These are phyloP conservation scores for Proisotoma minuta DNA, from an alignment of 2,888 invertebrate species.

Conservation along the genomic window DNA sequence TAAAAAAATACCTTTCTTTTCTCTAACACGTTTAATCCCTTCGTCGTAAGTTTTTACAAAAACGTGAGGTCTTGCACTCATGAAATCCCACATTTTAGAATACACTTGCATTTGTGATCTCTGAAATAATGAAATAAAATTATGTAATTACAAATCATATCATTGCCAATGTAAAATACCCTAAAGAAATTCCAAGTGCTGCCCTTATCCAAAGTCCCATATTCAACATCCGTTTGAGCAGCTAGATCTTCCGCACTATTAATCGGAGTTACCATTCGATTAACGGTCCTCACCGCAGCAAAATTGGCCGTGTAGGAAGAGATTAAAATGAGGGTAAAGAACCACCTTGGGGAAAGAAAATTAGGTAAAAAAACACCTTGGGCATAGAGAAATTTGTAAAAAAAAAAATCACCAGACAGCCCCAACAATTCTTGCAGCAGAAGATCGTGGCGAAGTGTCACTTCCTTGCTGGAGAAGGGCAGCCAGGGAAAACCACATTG, in stretches of 20 bases:
- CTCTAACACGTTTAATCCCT: constrained; percentile 71
- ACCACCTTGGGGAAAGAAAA: too few species aligned
- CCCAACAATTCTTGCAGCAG: constrained; percentile 91
- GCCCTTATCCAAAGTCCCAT: constrained; percentile 72
- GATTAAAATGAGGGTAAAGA: constrained; percentile 94
- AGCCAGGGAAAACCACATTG: constrained; percentile 92
- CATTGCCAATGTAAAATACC: too few species aligned
- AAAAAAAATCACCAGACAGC: too few species aligned
- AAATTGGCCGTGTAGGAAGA: constrained; percentile 98
- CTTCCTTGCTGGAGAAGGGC: constrained; percentile 99
- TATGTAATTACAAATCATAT: too few species aligned
- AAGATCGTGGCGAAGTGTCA: constrained; percentile 89
- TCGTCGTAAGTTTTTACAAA: constrained; percentile 76
- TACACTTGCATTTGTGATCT: constrained; percentile 79
- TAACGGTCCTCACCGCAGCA: constrained; percentile 91
- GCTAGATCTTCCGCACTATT: constrained; percentile 86
- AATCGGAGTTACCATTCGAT: constrained; percentile 92
- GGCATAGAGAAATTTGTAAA: too few species aligned
- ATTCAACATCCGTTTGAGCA: constrained; percentile 87
- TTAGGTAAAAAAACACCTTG: too few species aligned
- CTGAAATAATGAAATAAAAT: constrained; percentile 57
- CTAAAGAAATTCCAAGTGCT: constrained; percentile 85
- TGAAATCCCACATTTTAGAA: constrained; percentile 90
- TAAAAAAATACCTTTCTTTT: constrained; percentile 76
- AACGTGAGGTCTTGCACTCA: constrained; percentile 76